phyloP scores from a whole-genome alignment of 2,113 vertebrate genomes.

The Dryoscopus gambensis region DNA sequence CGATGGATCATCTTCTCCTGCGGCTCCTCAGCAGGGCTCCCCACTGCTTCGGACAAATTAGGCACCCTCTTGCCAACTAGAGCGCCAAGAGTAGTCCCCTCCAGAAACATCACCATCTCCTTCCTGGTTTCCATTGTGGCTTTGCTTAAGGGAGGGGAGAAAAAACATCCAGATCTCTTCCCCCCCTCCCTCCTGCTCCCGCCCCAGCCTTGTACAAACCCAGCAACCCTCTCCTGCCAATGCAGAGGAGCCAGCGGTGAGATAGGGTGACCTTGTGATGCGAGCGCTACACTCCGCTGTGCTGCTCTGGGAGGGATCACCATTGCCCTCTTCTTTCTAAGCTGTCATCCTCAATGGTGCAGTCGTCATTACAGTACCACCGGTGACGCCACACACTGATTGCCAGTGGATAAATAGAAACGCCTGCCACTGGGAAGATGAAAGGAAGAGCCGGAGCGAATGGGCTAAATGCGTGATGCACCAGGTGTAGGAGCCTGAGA shows the following conservation, averaged over 20 bases:
- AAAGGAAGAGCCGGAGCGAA: slow-evolving; percentile 78
- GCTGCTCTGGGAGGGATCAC: slow-evolving; percentile 95
- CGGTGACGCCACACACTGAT: slow-evolving; percentile 95
- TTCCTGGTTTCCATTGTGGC: slow-evolving; percentile 89
- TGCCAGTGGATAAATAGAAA: slow-evolving; percentile 89
- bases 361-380: slow-evolving; percentile 90
- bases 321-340: slow-evolving; percentile 92
- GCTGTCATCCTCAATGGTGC: slow-evolving; percentile 96
- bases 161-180: slow-evolving; percentile 28
- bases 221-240: slow-evolving; percentile 34
- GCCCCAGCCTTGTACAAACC: slow-evolving; percentile 51
- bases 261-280: slow-evolving; percentile 89
- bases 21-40: slow-evolving; percentile 77
- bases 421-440: slow-evolving; percentile 79
- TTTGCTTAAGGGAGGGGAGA: slow-evolving; percentile 47
- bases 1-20: slow-evolving; percentile 83
- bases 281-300: slow-evolving; percentile 82
- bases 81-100: slow-evolving; percentile 82
- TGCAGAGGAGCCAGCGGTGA: slow-evolving; percentile 53
- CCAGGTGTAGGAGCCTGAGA: slow-evolving; percentile 72
- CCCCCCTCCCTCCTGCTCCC: slow-evolving; percentile 30
- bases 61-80: slow-evolving; percentile 82
- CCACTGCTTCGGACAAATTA: slow-evolving; percentile 79
- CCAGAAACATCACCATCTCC: slow-evolving; percentile 89
- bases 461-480: slow-evolving; percentile 75